Base-by-base conservation (phyloP, 1,140 invertebrate genomes). In the Kradibia gibbosae region DNA sequence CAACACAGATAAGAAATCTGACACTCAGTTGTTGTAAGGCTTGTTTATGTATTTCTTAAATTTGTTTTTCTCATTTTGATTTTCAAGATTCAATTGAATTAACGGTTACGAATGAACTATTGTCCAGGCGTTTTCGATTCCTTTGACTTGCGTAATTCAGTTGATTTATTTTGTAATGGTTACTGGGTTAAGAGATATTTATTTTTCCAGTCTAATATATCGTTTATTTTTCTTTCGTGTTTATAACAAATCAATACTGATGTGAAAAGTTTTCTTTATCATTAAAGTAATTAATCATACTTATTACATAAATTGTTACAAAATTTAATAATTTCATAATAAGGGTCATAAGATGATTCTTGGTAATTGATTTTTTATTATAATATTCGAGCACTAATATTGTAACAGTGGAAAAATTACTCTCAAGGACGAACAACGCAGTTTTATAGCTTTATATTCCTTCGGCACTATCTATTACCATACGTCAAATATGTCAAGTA, bases 1-100 rank as follows among this genome's bases (percentile, higher is more conserved):
- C 50, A 34, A 39, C 73, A 13, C 34, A 45, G 13, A 42, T 28
- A 81, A 65, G 72, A 75, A 81, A 74, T 74, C 45, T 28, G 57
- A 65, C 20, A 67, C 20, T 78, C 62, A 39, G 45, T 76, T 48
- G 36, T 45, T 17, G 2, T n/a, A 3, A 28, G 25, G 2, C 36
- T 36, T n/a, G 39, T 53, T 48, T 22, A 70, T 57, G 17, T 57
- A 57, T 57, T 20, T 22, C n/a, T 57, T 57, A 20, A 13, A 5
- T 55, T 55, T 74, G 28, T 53, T 34, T 74, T 22, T 39, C 10
- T 25, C 1, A 17, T 45, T 45, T 45, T 45, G 42, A 13, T 8
- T 65, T 42, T 45, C 3, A n/a, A 11, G 36, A 76, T 39, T 34
- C 34, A 20, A 39, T 60, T 48, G 55, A 62, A 25, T 62, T 45